phyloP scores from a whole-genome alignment of 2,113 vertebrate genomes.

The Salvelinus sp. region DNA sequence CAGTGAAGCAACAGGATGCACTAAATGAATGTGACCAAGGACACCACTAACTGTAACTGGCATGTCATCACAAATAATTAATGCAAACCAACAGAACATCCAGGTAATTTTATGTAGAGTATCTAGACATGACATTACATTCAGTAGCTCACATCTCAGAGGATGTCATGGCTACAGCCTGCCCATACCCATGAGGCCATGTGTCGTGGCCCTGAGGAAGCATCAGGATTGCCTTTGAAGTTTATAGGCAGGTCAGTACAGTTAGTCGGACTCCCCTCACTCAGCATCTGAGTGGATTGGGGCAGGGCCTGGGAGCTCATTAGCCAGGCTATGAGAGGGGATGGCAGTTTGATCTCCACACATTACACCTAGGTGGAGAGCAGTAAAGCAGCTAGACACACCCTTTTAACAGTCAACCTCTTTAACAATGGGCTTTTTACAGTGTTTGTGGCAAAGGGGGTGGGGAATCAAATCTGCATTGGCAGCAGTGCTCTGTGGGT shows the following conservation, averaged over 20 bases:
- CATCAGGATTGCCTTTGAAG: constrained; percentile 3
- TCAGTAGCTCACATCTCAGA: background rate
- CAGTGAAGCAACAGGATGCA: too few relatives aligned
- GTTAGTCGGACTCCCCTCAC: background rate
- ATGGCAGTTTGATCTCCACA: constrained; percentile 2
- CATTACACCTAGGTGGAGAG: constrained; percentile 26
- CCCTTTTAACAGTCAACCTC: constrained; percentile 31
- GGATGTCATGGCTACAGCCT: background rate
- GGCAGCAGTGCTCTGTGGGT: constrained; percentile 61
- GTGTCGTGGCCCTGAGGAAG: background rate
- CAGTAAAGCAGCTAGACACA: constrained; percentile 24
- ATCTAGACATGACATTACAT: background rate
- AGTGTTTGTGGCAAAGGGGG: background rate
- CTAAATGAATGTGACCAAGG: too few relatives aligned
- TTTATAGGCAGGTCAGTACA: constrained; percentile 2
- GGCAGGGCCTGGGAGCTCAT: constrained; percentile 35
- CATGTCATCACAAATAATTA: background rate
- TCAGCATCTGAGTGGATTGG: background rate
- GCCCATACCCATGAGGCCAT: background rate
- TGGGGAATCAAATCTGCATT: constrained; percentile 1
- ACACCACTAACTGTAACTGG: too few relatives aligned
- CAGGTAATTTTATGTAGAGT: background rate
- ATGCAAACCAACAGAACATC: background rate
- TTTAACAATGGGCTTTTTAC: constrained; percentile 7
- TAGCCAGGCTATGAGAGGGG: constrained; percentile 30